Evolutionary conservation across 2,113 vertebrate species (phyloP).

Genomic region (Nannobrachium achirus): DNA sequence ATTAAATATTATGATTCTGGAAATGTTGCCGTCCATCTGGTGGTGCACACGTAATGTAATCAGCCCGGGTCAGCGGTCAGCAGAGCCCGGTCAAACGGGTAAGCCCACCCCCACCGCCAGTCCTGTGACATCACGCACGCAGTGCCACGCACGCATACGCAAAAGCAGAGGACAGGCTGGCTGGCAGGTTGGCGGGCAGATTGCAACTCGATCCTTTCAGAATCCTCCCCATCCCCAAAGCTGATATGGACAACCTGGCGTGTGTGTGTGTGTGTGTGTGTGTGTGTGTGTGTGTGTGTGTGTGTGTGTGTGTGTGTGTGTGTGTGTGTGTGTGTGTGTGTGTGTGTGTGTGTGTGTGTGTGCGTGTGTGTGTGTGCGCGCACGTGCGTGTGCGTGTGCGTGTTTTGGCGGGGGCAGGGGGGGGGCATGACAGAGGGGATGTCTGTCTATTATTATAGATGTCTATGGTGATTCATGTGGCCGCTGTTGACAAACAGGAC

Average conservation of each 20-base stretch:
- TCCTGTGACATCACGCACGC: conserved; percentile 61
- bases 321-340: too few species aligned
- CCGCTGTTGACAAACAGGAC: conserved; percentile 1
- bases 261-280: neutral
- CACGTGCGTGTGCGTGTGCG: too few species aligned
- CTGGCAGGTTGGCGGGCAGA: conserved; percentile 17
- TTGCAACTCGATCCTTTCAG: conserved; percentile 21
- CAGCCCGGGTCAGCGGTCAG: conserved; percentile 65
- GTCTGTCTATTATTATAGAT: neutral
- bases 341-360: too few species aligned
- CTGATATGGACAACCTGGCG: conserved; percentile 15
- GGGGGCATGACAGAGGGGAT: conserved; percentile 30
- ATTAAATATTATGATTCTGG: conserved; percentile 25
- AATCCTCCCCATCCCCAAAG: conserved; percentile 17
- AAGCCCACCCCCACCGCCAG: conserved; percentile 38
- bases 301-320: too few species aligned
- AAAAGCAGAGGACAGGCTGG: neutral
- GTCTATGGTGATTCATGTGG: conserved; percentile 42
- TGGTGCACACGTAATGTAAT: conserved; percentile 69
- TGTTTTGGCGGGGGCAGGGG: conserved; percentile 6
- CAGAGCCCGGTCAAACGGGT: conserved; percentile 44
- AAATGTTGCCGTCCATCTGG: conserved; percentile 66
- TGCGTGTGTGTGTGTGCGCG: too few species aligned
- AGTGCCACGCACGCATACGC: conserved; percentile 6
- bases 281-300: too few species aligned